These are phyloP conservation scores for Tympanuchus pallidicinctus DNA, from an alignment of 2,113 vertebrate genomes.

Conservation along the genomic window DNA sequence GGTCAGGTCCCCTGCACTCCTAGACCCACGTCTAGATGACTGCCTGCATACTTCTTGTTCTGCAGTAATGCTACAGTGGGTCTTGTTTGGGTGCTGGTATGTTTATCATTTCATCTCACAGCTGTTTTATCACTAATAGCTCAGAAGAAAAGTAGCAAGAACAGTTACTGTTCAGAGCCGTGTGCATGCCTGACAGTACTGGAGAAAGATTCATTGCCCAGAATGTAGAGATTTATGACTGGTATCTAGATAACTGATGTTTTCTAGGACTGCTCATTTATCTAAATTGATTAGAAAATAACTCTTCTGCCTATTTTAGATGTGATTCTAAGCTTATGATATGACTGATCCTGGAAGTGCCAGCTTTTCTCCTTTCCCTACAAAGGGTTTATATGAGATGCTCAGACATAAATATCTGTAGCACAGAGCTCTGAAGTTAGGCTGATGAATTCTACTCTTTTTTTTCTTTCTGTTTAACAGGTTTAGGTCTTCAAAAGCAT, in stretches of 20 bases:
- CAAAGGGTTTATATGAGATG: neutral
- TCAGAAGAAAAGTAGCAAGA: neutral
- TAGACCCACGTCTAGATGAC: neutral
- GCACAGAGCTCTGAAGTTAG: neutral
- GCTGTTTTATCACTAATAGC: neutral
- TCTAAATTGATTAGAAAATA: neutral
- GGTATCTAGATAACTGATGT: neutral
- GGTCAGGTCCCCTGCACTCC: neutral
- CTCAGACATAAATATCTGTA: neutral
- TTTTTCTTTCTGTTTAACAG: neutral
- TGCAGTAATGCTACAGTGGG: neutral
- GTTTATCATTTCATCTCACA: neutral
- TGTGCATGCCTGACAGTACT: neutral
- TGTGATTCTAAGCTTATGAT: neutral
- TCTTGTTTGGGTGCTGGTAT: neutral
- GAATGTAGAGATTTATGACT: neutral
- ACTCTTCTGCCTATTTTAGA: neutral
- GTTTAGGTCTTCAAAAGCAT: constrained; percentile 6
- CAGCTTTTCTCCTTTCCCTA: neutral
- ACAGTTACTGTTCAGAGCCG: neutral
- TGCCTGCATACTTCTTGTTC: neutral
- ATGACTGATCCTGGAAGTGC: neutral
- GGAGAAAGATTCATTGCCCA: neutral
- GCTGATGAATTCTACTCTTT: neutral
- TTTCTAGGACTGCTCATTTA: neutral